These are phyloP conservation scores for Drosophila santomea DNA, from an alignment of 1,140 invertebrate species.

Conservation along the genomic window DNA sequence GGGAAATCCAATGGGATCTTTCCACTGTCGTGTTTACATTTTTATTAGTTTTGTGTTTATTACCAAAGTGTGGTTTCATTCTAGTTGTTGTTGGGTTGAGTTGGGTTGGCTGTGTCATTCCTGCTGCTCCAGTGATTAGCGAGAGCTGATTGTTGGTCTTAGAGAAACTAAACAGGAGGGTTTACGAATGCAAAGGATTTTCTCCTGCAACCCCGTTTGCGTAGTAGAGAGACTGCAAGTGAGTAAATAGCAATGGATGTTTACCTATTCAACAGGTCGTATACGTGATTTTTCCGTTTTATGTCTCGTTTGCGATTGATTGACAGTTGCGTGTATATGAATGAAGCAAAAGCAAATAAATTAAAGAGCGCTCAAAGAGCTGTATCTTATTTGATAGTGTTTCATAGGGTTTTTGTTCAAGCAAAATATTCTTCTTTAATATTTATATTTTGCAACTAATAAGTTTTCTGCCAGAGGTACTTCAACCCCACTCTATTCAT, in stretches of 20 bases:
- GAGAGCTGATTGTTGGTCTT: slow-evolving; percentile 12
- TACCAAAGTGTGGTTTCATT: slow-evolving; percentile 23
- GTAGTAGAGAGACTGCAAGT: too few relatives aligned
- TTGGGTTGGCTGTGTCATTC: slow-evolving; percentile 35
- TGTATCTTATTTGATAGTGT: background rate
- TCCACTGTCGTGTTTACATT: slow-evolving; percentile 67
- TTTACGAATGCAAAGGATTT: background rate
- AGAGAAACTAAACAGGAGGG: slow-evolving; percentile 9
- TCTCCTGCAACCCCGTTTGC: slow-evolving; percentile 1
- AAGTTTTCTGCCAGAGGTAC: background rate
- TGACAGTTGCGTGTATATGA: background rate
- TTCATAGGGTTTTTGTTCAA: too few relatives aligned
- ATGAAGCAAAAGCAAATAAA: too few relatives aligned
- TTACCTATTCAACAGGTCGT: slow-evolving; percentile 23
- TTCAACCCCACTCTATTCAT: background rate
- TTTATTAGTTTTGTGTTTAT: slow-evolving; percentile 80
- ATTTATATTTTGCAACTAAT: background rate
- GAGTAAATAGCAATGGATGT: slow-evolving; percentile 1
- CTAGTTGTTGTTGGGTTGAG: background rate
- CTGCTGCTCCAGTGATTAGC: slow-evolving; percentile 40
- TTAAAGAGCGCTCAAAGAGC: background rate
- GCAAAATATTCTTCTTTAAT: too few relatives aligned
- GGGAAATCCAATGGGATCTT: slow-evolving; percentile 29
- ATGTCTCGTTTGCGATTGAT: background rate
- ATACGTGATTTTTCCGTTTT: slow-evolving; percentile 17